Percentiles rank a stretch among this genome's conserved stretches.
phyloP scores from a whole-genome alignment of 2,888 invertebrate species.

The Clitarchus hookeri region DNA sequence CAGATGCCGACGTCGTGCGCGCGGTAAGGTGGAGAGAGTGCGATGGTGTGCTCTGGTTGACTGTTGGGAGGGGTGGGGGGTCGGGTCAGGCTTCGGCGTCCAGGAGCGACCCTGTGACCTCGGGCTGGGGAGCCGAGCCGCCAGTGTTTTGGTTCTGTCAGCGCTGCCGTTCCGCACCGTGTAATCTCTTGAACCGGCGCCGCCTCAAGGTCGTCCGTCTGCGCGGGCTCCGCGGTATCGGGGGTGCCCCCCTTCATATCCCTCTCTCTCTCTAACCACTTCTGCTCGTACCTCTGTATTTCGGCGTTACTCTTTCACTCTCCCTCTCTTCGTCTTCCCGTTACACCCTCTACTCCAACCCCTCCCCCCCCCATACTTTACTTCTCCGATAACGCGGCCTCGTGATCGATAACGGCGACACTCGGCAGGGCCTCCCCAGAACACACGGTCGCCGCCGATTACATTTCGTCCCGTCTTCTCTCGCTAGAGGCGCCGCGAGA shows the following conservation, averaged over 20 bases:
- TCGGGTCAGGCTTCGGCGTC: too few relatives aligned
- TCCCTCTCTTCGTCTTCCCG: not conserved
- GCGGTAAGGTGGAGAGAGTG: too few relatives aligned
- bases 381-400: not conserved
- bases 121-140: not conserved
- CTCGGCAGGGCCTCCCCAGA: not conserved
- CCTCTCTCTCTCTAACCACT: too few relatives aligned
- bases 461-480: not conserved
- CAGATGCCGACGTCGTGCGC: too few relatives aligned
- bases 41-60: too few relatives aligned
- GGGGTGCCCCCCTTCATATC: not conserved
- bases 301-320: not conserved
- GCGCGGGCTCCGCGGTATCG: not conserved
- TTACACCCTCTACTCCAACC: not conserved
- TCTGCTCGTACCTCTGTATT: too few relatives aligned
- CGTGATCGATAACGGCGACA: not conserved
- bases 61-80: too few relatives aligned
- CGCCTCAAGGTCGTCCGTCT: not conserved
- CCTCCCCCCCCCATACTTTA: too few relatives aligned
- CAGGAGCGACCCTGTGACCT: not conserved
- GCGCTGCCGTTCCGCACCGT: not conserved
- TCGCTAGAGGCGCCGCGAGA: too few relatives aligned
- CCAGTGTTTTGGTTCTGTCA: conserved; percentile 8
- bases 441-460: not conserved
- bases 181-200: conserved; percentile 8